Conservation (phyloP, 1,140 invertebrate genomes). For the Drosophila truncata region DNA sequence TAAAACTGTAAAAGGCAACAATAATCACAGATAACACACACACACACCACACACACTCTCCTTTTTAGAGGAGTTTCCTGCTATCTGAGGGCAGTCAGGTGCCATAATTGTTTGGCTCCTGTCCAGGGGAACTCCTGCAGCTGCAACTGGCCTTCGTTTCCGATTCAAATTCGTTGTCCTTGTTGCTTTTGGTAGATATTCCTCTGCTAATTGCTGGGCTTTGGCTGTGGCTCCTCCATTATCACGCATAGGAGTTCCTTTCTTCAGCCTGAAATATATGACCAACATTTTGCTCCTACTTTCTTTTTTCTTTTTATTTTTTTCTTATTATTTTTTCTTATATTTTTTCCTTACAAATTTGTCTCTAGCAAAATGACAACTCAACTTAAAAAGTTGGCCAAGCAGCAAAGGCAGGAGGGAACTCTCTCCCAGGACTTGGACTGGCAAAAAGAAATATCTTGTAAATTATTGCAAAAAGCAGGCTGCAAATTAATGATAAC, state of each 20-base stretch:
- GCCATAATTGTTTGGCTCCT: slow-evolving; percentile 70
- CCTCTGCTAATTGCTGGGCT: slow-evolving; percentile 24
- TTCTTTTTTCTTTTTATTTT: neutral
- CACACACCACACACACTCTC: too few relatives aligned
- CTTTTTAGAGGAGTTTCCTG: slow-evolving; percentile 39
- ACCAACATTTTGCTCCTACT: slow-evolving; percentile 19
- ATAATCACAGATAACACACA: slow-evolving; percentile 71
- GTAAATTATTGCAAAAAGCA: slow-evolving; percentile 77
- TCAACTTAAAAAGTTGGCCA: slow-evolving; percentile 50
- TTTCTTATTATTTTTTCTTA: neutral
- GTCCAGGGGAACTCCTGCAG: slow-evolving; percentile 45
- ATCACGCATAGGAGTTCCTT: slow-evolving; percentile 3
- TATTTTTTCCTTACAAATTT: slow-evolving; percentile 56
- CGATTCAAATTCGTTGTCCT: slow-evolving; percentile 11
- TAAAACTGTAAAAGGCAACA: slow-evolving; percentile 76
- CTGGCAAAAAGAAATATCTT: slow-evolving; percentile 54
- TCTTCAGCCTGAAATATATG: slow-evolving; percentile 24
- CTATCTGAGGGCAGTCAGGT: slow-evolving; percentile 65
- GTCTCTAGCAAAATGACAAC: slow-evolving; percentile 63
- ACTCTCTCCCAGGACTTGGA: neutral
- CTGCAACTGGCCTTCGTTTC: slow-evolving; percentile 22
- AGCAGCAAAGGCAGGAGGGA: slow-evolving; percentile 4
- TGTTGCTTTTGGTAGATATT: neutral
- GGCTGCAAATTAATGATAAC: slow-evolving; percentile 83
- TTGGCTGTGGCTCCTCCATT: neutral